These are phyloP conservation scores for Dioctria rufipes DNA, from an alignment of 2,888 invertebrate genomes.

Conservation along the genomic window DNA sequence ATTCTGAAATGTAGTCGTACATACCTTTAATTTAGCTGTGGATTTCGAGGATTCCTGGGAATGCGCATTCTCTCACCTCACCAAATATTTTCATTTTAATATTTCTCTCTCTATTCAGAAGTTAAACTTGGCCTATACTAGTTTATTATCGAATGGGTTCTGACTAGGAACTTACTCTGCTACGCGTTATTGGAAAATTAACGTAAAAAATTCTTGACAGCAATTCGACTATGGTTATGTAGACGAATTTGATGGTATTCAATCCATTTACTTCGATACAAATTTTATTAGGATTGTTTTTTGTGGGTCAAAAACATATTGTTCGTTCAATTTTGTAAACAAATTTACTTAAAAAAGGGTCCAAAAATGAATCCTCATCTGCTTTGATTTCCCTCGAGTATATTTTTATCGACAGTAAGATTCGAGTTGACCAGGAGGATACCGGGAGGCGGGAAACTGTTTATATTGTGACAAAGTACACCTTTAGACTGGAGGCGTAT, in stretches of 20 bases:
- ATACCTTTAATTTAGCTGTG: conserved; percentile 27
- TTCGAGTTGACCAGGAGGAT: background rate
- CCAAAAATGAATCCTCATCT: conserved; percentile 6
- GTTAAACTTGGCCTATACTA: background rate
- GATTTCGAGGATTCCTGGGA: conserved; percentile 22
- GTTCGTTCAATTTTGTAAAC: background rate
- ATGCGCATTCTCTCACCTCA: conserved; percentile 5
- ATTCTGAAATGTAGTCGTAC: background rate
- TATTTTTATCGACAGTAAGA: conserved; percentile 27
- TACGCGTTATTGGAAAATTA: background rate
- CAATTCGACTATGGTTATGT: background rate
- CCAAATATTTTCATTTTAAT: conserved; percentile 4
- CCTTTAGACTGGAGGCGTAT: background rate
- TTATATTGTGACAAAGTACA: conserved; percentile 21
- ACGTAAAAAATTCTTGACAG: background rate
- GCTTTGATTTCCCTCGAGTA: conserved; percentile 33
- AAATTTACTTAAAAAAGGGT: conserved; percentile 5
- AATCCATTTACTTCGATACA: background rate
- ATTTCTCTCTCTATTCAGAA: conserved; percentile 5
- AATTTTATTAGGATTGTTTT: background rate
- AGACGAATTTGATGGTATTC: background rate
- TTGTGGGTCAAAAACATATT: too few relatives aligned
- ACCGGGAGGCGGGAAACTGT: background rate
- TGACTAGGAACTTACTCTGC: background rate
- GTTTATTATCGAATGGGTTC: conserved; percentile 36